These are phyloP conservation scores for Semaprochilodus insignis DNA, from an alignment of 2,797 vertebrate species.

Conservation along the genomic window DNA sequence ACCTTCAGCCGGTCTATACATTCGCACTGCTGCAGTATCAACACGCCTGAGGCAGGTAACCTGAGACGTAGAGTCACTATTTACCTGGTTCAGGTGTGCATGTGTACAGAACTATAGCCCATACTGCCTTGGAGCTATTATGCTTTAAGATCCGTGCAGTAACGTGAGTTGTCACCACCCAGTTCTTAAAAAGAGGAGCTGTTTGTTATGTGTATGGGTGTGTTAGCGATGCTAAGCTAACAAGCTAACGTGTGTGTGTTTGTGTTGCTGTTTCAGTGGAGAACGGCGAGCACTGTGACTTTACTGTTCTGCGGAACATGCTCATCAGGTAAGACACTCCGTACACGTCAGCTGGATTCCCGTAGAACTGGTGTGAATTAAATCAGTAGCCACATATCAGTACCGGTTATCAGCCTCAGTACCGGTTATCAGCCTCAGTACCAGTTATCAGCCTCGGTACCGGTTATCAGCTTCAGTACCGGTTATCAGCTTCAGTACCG, in stretches of 20 bases:
- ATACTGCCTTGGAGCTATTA: too few species aligned
- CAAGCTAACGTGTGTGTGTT: constrained; percentile 7
- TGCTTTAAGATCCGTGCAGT: background rate
- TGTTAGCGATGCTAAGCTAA: constrained; percentile 10
- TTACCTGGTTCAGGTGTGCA: constrained; percentile 1
- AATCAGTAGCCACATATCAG: too few species aligned
- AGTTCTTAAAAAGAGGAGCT: background rate
- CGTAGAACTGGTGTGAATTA: too few species aligned
- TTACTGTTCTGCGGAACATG: constrained; percentile 83
- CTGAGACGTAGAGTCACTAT: background rate
- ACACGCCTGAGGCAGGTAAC: background rate
- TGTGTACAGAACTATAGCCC: background rate
- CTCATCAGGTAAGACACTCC: constrained; percentile 76
- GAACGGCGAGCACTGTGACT: constrained; percentile 84
- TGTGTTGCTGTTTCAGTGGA: constrained; percentile 77
- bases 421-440: too few species aligned
- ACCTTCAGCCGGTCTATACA: background rate
- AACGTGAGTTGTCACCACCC: background rate
- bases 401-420: too few species aligned
- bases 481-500: too few species aligned
- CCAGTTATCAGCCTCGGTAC: too few species aligned
- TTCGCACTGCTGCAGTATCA: too few species aligned
- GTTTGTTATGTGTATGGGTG: background rate
- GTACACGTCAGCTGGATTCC: background rate
- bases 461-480: too few species aligned